Percentiles rank a stretch among this genome's conserved stretches.
phyloP scores from a whole-genome alignment of 2,797 vertebrate genomes.

The Microhierax caerulescens region DNA sequence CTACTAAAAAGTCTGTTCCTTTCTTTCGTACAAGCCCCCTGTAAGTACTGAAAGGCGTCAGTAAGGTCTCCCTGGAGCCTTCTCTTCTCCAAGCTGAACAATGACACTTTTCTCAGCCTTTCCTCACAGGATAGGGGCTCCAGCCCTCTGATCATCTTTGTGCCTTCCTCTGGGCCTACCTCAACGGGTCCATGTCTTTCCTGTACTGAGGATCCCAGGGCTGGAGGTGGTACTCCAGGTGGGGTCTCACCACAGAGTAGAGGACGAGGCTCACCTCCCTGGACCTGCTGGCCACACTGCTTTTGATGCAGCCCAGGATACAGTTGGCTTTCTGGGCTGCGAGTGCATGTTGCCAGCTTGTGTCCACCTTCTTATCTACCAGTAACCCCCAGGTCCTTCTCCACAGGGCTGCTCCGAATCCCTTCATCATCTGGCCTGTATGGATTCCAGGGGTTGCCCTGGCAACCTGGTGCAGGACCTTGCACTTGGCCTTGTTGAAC shows the following conservation, averaged over 20 bases:
- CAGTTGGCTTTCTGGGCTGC: accelerated
- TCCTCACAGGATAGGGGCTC: accelerated
- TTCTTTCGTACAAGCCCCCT: too few relatives aligned
- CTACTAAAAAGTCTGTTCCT: too few relatives aligned
- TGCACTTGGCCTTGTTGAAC: background rate
- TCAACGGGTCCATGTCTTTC: accelerated
- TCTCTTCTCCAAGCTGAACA: too few relatives aligned
- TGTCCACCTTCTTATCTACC: background rate
- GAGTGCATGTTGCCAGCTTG: accelerated
- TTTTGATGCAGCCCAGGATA: background rate
- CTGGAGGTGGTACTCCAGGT: background rate
- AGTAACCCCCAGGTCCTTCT: background rate
- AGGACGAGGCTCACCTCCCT: background rate
- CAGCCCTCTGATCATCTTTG: background rate
- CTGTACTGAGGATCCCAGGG: background rate
- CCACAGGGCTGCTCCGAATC: accelerated
- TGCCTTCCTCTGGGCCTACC: accelerated
- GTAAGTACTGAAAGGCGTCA: too few relatives aligned
- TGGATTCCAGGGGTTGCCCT: background rate
- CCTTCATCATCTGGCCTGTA: background rate
- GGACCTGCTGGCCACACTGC: accelerated
- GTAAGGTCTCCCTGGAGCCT: too few relatives aligned
- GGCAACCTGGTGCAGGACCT: accelerated
- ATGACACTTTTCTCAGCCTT: too few relatives aligned
- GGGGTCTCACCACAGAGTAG: background rate